Evolutionary conservation across 2,888 invertebrate species (phyloP), one percentile per base, ranked within the genome.

Genomic region (Napeogenes inachia): DNA sequence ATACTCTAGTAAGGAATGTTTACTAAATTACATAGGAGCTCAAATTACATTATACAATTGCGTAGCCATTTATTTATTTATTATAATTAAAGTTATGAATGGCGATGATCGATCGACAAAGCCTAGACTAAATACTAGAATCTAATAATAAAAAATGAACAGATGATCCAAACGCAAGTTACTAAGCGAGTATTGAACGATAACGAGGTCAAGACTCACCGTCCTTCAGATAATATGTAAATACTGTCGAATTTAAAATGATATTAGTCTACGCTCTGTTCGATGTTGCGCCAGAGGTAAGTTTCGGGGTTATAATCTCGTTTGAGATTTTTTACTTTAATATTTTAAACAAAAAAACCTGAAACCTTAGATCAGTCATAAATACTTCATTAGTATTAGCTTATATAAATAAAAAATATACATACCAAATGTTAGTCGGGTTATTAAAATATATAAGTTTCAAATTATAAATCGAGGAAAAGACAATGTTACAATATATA

Each of bases 251-350:
- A 56, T 54, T 56, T 56, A 56, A 42, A 61, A 57, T 10, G n/a
- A 42, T 38, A 35, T 65, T 63, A 67, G 65, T 67, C 63, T 65
- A 67, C 50, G 60, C 65, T 63, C 67, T 64, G 61, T 57, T 60
- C 60, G 56, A 54, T 33, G 10, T 32, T 32, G 56, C 33, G 12
- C 38, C 50, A 38, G 10, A n/a, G 56, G 35, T 5, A 35, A 35
- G 4, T 35, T 56, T 53, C 3, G 12, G n/a, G 42, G 57, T 33
- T 35, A 35, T 6, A 0, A 35, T 5, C 35, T 35, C 35, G 4
- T 4, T 5, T 35, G 35, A 35, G 35, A 35, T 35, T 2, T 35
- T 2, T 35, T 5, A 35, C 0, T 35, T 35, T 35, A 21, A 21
- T 35, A 5, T 35, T 35, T 35, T 35, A 35, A 35, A 2, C 35